Evolutionary conservation across 2,888 invertebrate species (phyloP).

Genomic region (Melanostoma mellinum): DNA sequence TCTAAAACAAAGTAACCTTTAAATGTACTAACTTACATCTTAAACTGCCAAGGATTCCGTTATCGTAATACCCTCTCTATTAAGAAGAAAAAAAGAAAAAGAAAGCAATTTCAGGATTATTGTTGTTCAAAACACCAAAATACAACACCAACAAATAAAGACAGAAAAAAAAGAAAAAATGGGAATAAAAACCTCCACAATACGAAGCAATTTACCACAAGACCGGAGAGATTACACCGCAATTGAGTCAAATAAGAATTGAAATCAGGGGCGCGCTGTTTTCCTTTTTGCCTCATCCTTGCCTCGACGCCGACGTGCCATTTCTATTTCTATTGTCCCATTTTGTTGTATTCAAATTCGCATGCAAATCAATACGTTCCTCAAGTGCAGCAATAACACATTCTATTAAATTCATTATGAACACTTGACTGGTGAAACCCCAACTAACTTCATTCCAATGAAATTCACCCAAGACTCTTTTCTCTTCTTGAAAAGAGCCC

Average conservation of each 20-base stretch:
- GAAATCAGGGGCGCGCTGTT: constrained; percentile 60
- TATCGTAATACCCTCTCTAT: constrained; percentile 47
- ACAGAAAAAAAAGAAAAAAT: constrained; percentile 13
- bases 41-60: constrained; percentile 30
- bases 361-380: constrained; percentile 69
- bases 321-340: neutral
- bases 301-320: neutral
- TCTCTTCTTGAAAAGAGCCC: neutral
- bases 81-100: constrained; percentile 46
- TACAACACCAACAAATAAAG: constrained; percentile 25
- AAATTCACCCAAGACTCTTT: constrained; percentile 12
- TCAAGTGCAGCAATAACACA: constrained; percentile 76
- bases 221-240: constrained; percentile 71
- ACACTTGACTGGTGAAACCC: constrained; percentile 76
- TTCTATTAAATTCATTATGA: constrained; percentile 81
- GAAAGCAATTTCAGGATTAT: constrained; percentile 68
- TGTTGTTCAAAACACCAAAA: constrained; percentile 57
- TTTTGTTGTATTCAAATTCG: constrained; percentile 52
- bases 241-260: constrained; percentile 62
- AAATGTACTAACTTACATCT: constrained; percentile 39
- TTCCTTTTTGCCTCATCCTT: constrained; percentile 40
- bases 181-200: constrained; percentile 36
- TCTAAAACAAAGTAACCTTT: constrained; percentile 7
- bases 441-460: constrained; percentile 1
- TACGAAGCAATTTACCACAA: constrained; percentile 71